These are phyloP conservation scores for Trinectes maculatus DNA, from an alignment of 2,113 vertebrate species.

Conservation along the genomic window DNA sequence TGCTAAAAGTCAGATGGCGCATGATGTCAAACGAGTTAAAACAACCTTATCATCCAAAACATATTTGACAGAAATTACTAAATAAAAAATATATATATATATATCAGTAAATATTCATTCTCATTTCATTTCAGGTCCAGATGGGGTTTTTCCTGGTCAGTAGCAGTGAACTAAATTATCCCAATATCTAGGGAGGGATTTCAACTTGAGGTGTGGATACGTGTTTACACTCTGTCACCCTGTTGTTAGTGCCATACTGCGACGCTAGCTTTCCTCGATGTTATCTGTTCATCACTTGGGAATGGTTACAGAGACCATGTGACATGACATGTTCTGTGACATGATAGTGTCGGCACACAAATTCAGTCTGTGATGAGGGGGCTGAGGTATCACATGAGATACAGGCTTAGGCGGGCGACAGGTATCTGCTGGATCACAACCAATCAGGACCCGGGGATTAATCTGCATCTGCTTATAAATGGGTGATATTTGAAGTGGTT, in stretches of 20 bases:
- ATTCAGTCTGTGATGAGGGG: conserved; percentile 27
- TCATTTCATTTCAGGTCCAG: too few species aligned
- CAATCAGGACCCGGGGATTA: conserved; percentile 40
- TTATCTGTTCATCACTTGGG: conserved; percentile 60
- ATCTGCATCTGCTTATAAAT: conserved; percentile 37
- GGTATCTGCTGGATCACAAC: conserved; percentile 43
- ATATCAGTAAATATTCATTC: too few species aligned
- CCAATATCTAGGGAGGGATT: conserved; percentile 55
- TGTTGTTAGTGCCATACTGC: conserved; percentile 51
- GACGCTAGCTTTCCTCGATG: conserved; percentile 38
- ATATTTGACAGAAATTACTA: not conserved
- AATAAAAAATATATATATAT: too few species aligned
- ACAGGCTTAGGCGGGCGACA: conserved; percentile 30
- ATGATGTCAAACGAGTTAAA: not conserved
- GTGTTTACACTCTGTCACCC: conserved; percentile 60
- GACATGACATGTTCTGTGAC: conserved; percentile 16
- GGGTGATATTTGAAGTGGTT: conserved; percentile 11
- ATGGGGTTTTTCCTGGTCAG: conserved; percentile 39
- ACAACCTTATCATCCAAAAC: not conserved
- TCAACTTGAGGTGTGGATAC: conserved; percentile 51
- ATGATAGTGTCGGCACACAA: conserved; percentile 33
- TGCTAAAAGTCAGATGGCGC: not conserved
- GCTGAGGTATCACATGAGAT: conserved; percentile 2
- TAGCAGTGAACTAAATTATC: conserved; percentile 64
- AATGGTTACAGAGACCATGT: conserved; percentile 56